Conservation (phyloP, 2,797 vertebrate species). For the Paedocypris micromegethes region DNA sequence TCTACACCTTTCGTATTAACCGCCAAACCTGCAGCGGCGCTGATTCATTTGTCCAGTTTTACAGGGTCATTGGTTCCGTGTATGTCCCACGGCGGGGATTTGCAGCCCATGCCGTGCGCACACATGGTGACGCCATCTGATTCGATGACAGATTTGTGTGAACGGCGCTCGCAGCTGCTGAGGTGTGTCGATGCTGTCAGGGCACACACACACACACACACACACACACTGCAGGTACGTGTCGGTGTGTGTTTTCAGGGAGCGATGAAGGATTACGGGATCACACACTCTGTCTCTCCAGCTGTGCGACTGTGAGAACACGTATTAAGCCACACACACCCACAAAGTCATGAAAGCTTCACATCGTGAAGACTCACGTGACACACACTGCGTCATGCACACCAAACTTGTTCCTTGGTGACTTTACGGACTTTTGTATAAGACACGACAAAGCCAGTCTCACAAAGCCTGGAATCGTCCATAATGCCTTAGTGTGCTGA, state of each 20-base stretch:
- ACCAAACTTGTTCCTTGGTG: no score
- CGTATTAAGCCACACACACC: constrained; percentile 18
- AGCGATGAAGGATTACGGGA: constrained; percentile 46
- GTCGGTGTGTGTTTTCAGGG: constrained; percentile 30
- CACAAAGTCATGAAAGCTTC: constrained; percentile 5
- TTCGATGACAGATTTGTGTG: constrained; percentile 24
- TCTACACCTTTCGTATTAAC: background rate
- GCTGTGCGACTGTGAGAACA: constrained; percentile 42
- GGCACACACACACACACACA: constrained; percentile 13
- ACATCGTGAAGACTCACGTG: constrained; percentile 19
- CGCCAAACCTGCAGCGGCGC: background rate
- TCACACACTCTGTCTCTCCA: constrained; percentile 35
- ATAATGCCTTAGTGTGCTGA: no score
- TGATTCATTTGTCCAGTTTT: constrained; percentile 34
- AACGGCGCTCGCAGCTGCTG: constrained; percentile 24
- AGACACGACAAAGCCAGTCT: no score
- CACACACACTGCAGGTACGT: constrained; percentile 32
- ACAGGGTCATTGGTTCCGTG: constrained; percentile 25
- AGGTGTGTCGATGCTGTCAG: constrained; percentile 31
- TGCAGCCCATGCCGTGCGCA: background rate
- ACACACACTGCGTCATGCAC: background rate
- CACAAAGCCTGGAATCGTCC: no score
- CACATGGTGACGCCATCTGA: constrained; percentile 28
- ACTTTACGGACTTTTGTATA: no score
- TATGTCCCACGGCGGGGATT: constrained; percentile 9